Percentiles rank a stretch among this genome's conserved stretches.
Evolutionary conservation across 2,113 vertebrate genomes (phyloP).

Genomic region (Nesoenas mayeri): DNA sequence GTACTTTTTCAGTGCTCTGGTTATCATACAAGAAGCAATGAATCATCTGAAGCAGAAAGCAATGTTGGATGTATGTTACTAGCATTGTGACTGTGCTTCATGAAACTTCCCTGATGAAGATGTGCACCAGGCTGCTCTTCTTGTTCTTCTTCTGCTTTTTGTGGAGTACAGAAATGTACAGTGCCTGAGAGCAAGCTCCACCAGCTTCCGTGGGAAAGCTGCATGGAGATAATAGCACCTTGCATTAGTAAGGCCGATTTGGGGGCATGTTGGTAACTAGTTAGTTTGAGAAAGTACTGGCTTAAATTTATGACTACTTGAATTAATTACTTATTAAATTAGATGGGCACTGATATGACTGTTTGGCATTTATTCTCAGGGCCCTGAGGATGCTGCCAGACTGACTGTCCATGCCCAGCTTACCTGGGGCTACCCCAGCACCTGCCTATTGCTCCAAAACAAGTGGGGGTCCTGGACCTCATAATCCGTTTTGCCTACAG

Average conservation of each 20-base stretch:
- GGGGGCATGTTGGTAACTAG: not conserved
- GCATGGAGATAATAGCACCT: not conserved
- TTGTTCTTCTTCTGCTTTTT: not conserved
- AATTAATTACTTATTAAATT: not conserved
- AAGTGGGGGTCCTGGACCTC: not conserved
- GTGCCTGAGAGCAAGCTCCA: not conserved
- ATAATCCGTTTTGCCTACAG: not conserved
- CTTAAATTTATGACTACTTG: not conserved
- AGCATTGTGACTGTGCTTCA: not conserved
- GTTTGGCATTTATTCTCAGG: not conserved
- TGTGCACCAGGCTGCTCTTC: not conserved
- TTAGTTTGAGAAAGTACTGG: not conserved
- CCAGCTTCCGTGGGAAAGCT: not conserved
- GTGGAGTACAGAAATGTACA: not conserved
- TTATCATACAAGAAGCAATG: not conserved
- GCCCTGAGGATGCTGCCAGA: not conserved
- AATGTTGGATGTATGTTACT: not conserved
- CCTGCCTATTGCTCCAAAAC: not conserved
- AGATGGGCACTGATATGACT: not conserved
- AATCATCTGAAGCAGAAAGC: not conserved
- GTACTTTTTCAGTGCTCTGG: not conserved
- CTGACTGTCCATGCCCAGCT: not conserved
- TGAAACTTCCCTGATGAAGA: not conserved
- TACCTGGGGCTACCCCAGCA: rapidly evolving
- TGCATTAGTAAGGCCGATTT: rapidly evolving